Conservation (phyloP, 2,797 vertebrate genomes). For the Danionella dracula region DNA sequence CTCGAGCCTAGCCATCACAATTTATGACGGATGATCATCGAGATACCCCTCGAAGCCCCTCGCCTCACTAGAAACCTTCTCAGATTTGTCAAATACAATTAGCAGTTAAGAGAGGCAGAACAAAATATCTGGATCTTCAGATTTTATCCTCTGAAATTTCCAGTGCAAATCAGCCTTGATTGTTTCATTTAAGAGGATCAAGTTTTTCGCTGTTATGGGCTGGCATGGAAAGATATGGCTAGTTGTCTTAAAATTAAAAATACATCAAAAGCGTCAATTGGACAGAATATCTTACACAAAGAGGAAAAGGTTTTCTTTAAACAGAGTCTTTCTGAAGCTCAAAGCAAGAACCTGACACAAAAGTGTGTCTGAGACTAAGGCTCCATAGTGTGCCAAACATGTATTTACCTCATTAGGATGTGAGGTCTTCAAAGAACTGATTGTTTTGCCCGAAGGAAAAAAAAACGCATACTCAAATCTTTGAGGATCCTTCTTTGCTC, state of each 20-base stretch:
- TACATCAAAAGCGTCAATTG: too few species aligned
- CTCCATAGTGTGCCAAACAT: slow-evolving; percentile 20
- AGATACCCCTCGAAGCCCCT: not conserved
- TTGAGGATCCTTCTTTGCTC: not conserved
- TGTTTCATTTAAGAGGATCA: not conserved
- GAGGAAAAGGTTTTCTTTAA: too few species aligned
- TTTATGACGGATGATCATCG: slow-evolving; percentile 28
- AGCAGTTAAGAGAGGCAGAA: slow-evolving; percentile 26
- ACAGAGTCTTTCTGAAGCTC: slow-evolving; percentile 6
- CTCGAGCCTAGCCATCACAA: slow-evolving; percentile 21
- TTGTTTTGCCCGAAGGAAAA: not conserved
- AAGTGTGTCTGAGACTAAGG: not conserved
- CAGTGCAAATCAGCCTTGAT: not conserved
- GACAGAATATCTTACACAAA: too few species aligned
- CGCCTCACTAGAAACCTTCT: not conserved
- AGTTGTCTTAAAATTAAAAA: too few species aligned
- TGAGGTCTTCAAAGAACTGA: not conserved
- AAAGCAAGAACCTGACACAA: not conserved
- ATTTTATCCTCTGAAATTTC: not conserved
- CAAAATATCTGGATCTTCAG: not conserved
- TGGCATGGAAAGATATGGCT: too few species aligned
- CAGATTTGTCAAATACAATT: slow-evolving; percentile 28
- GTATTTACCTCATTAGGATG: slow-evolving; percentile 6
- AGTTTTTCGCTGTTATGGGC: too few species aligned
- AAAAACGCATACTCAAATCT: not conserved